Percentiles rank a stretch among this genome's conserved stretches.
Evolutionary conservation across 2,797 vertebrate genomes (phyloP).

Genomic region (Chaetodon trifasciatus): DNA sequence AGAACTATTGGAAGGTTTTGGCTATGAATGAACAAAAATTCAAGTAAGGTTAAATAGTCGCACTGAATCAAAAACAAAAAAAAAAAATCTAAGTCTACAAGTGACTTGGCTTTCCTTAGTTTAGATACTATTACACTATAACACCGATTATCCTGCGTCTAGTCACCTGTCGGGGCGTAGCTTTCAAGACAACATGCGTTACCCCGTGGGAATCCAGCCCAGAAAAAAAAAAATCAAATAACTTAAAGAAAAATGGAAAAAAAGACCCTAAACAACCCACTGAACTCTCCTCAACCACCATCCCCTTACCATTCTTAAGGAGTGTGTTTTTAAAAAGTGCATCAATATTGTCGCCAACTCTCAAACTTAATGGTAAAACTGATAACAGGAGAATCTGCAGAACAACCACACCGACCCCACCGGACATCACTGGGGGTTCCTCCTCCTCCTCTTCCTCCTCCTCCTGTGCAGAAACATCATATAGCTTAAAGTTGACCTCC

Average conservation of each 20-base stretch:
- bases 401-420: slow-evolving; percentile 30
- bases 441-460: slow-evolving; percentile 30
- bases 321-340: slow-evolving; percentile 96
- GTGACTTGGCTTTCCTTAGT: slow-evolving; percentile 73
- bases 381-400: slow-evolving; percentile 65
- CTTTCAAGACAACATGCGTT: slow-evolving; percentile 72
- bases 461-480: slow-evolving; percentile 55
- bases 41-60: slow-evolving; percentile 83
- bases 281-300: slow-evolving; percentile 83
- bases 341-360: slow-evolving; percentile 82
- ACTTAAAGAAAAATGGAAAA: slow-evolving; percentile 78
- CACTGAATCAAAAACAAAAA: slow-evolving; percentile 53
- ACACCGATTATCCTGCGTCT: slow-evolving; percentile 74
- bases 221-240: slow-evolving; percentile 79
- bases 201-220: slow-evolving; percentile 88
- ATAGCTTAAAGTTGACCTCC: slow-evolving; percentile 72
- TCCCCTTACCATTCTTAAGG: slow-evolving; percentile 89
- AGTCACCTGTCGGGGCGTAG: slow-evolving; percentile 74
- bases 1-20: slow-evolving; percentile 73
- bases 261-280: slow-evolving; percentile 69
- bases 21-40: slow-evolving; percentile 77
- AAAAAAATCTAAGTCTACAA: slow-evolving; percentile 62
- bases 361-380: slow-evolving; percentile 55
- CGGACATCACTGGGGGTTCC: slow-evolving; percentile 25
- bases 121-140: slow-evolving; percentile 70